These are phyloP conservation scores for Tromatobia lineatoria DNA, from an alignment of 2,888 invertebrate genomes.

Conservation along the genomic window DNA sequence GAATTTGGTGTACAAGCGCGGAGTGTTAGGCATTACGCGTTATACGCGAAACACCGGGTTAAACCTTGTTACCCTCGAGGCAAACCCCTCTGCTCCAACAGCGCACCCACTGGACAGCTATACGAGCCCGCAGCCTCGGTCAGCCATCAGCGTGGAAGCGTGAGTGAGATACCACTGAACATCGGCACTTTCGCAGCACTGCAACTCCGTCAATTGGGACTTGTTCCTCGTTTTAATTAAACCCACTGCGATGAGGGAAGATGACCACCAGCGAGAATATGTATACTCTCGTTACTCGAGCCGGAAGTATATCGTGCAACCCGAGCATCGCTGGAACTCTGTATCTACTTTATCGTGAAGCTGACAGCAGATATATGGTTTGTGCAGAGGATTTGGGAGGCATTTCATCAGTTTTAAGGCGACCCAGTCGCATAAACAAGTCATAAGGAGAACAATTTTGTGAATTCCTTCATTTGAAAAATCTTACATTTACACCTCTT, in stretches of 20 bases:
- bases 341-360: not conserved
- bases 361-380: not conserved
- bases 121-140: slow-evolving; percentile 8
- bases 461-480: too few relatives aligned
- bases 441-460: too few relatives aligned
- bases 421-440: too few relatives aligned
- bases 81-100: slow-evolving; percentile 29
- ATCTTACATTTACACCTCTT: too few relatives aligned
- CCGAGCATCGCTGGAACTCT: not conserved
- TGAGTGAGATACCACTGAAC: slow-evolving; percentile 28
- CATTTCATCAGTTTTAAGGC: not conserved
- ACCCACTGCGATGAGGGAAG: slow-evolving; percentile 72
- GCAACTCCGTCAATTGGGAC: slow-evolving; percentile 72
- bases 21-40: slow-evolving; percentile 48
- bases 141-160: slow-evolving; percentile 3
- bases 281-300: slow-evolving; percentile 33
- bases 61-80: slow-evolving; percentile 72
- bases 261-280: slow-evolving; percentile 64
- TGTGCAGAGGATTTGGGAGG: not conserved
- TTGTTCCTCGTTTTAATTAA: slow-evolving; percentile 85
- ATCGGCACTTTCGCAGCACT: slow-evolving; percentile 69
- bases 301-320: slow-evolving; percentile 18
- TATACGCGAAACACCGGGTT: slow-evolving; percentile 82
- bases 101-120: slow-evolving; percentile 15
- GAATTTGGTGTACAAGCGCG: slow-evolving; percentile 52